Base-by-base conservation (phyloP, 2,113 vertebrate species). In the Tragulus kanchil region DNA sequence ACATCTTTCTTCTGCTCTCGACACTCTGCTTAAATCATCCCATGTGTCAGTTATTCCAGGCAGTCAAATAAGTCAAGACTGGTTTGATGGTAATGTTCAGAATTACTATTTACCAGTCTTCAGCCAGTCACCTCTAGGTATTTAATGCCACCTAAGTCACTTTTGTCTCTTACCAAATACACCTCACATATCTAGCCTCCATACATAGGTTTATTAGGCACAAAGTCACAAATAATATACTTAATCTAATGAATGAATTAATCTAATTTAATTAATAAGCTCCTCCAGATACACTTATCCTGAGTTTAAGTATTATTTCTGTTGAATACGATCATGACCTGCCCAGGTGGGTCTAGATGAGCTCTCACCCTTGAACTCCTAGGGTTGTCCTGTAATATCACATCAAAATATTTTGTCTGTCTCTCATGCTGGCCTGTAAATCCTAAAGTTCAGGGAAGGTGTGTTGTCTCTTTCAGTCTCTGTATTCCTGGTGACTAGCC, bases 11-110 rank as follows among this genome's bases (percentile, higher is more conserved):
- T 75, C 69, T 78, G 8, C 16, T 86, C 17, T 84, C 59, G 85
- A 50, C 64, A 75, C n/a, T 67, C 54, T 77, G 62, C 50, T 54
- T 81, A 61, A 85, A 56, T 93, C 81, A 96, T 45, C 59, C 65
- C 19, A 64, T 6, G 4, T 28, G 21, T 50, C 10, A 13, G 3
- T 58, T 82, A 50, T 79, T 58, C 50, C n/a, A 45, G 52, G n/a
- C 1, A 92, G 65, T 6, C 87, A 78, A 36, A 25, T 67, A 67
- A 75, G 36, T 83, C 23, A 2, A 36, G 87, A 36, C 62, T 69
- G 61, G 42, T 67, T 0, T 64, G 28, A 64, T 31, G 31, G 54
- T 36, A 88, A 85, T 28, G 31, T 94, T 87, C 31, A 77, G 12
- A 93, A 86, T 85, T 42, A 81, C 48, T 77, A 95, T 48, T 28